A percentile compares a stretch with the other conserved stretches of the same genome.
phyloP scores from a whole-genome alignment of 2,888 invertebrate genomes.

The Camponotus fellah region DNA sequence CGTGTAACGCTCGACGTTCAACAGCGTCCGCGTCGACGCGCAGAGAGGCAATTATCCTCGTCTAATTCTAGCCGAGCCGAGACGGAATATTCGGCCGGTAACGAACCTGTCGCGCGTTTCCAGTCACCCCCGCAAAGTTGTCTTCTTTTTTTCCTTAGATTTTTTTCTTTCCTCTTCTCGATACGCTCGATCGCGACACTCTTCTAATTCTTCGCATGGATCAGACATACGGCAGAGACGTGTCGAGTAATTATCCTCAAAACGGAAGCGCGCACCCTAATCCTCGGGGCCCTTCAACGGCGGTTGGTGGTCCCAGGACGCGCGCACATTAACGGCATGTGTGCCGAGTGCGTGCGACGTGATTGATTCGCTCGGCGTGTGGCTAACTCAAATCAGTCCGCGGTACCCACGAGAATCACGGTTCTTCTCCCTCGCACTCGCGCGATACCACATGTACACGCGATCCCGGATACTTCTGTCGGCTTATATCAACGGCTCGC shows the following conservation, averaged over 20 bases:
- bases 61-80: constrained; percentile 46
- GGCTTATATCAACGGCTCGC: constrained; percentile 28
- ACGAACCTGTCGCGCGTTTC: constrained; percentile 51
- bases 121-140: constrained; percentile 3
- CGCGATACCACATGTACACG: constrained; percentile 39
- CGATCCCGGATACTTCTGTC: constrained; percentile 45
- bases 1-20: constrained; percentile 28
- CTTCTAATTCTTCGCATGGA: constrained; percentile 10
- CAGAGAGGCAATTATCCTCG: constrained; percentile 48
- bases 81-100: constrained; percentile 36
- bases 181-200: neutral
- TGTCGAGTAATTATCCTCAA: constrained; percentile 78
- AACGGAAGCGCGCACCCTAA: constrained; percentile 78
- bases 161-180: neutral
- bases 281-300: constrained; percentile 71
- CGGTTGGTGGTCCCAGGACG: constrained; percentile 76
- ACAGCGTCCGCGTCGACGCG: constrained; percentile 36
- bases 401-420: constrained; percentile 48
- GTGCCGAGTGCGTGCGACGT: constrained; percentile 83
- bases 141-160: neutral
- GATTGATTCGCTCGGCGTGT: constrained; percentile 83
- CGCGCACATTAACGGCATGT: constrained; percentile 84
- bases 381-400: constrained; percentile 76
- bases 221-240: constrained; percentile 16
- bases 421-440: constrained; percentile 29